Evolutionary conservation across 2,113 vertebrate species (phyloP).

Genomic region (Dolichotis patagonum): DNA sequence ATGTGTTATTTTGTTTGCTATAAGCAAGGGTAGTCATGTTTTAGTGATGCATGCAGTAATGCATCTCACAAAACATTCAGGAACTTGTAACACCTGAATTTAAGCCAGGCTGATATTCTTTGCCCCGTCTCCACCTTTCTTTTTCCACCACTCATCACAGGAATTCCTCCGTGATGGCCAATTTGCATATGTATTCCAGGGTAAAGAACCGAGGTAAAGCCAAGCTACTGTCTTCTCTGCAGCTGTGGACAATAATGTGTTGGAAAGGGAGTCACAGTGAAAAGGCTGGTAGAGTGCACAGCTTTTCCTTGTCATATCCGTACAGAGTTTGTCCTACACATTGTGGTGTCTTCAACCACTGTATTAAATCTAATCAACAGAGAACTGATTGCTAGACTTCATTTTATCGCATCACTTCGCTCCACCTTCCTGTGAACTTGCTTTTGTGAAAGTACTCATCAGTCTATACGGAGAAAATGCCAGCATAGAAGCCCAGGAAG

Average conservation of each 20-base stretch:
- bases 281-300: background rate
- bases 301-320: background rate
- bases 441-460: background rate
- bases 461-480: background rate
- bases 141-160: background rate
- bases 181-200: background rate
- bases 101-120: background rate
- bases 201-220: background rate
- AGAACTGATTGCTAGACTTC: background rate
- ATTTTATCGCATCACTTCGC: background rate
- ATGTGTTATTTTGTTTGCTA: background rate
- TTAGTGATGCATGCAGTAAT: background rate
- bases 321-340: background rate
- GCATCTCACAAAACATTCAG: background rate
- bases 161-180: background rate
- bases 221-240: background rate
- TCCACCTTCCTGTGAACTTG: background rate
- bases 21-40: background rate
- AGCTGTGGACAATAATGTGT: background rate
- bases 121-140: background rate
- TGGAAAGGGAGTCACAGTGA: background rate
- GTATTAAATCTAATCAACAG: background rate
- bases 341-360: background rate
- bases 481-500: background rate
- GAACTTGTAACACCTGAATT: background rate